These are phyloP conservation scores for Nycticorax nycticorax DNA, from an alignment of 2,113 vertebrate species.

Conservation along the genomic window DNA sequence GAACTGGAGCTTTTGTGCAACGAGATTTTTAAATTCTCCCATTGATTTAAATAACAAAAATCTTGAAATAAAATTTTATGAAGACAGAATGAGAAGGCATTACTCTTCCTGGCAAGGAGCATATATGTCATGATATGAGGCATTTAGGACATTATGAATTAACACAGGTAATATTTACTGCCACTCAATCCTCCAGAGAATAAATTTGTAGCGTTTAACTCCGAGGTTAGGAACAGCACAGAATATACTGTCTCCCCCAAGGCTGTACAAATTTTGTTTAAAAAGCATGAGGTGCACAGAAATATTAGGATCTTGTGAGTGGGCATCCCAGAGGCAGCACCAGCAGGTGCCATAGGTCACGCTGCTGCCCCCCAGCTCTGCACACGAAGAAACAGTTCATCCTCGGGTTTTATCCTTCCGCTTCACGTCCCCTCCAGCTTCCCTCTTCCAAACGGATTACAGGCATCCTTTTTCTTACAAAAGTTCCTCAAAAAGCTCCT, in stretches of 20 bases:
- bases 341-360: neutral
- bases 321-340: neutral
- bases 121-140: neutral
- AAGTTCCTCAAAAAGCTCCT: neutral
- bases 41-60: neutral
- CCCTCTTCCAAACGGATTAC: neutral
- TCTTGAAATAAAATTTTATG: neutral
- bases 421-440: neutral
- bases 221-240: neutral
- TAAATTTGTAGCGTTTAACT: neutral
- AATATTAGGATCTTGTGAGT: neutral
- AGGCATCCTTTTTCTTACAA: neutral
- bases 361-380: neutral
- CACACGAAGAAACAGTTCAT: neutral
- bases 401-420: neutral
- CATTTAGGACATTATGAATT: neutral
- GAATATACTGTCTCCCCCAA: neutral
- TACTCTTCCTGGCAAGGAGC: neutral
- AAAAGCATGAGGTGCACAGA: neutral
- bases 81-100: neutral
- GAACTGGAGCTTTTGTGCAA: neutral
- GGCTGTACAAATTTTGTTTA: neutral
- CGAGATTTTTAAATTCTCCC: neutral
- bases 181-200: neutral
- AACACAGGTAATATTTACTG: neutral